A percentile compares a stretch with the other conserved stretches of the same genome.
Conservation (phyloP, 2,797 vertebrate species). For the Phoeniculus purpureus region DNA sequence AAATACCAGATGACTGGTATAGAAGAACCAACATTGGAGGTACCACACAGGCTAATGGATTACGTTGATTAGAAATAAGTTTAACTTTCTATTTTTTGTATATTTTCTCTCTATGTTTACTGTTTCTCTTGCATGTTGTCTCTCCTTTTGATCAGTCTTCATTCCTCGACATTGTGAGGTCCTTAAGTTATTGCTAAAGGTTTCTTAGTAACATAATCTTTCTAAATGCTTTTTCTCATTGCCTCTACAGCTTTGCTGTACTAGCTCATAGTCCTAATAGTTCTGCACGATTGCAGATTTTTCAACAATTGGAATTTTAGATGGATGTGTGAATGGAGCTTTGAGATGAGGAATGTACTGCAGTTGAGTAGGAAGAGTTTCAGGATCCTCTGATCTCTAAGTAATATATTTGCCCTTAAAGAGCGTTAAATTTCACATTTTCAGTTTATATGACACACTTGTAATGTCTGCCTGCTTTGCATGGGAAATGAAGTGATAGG, state of each 20-base stretch:
- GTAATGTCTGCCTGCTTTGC: not conserved
- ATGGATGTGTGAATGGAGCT: not conserved
- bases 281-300: not conserved
- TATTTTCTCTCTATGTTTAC: not conserved
- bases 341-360: not conserved
- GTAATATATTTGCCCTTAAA: not conserved
- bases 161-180: not conserved
- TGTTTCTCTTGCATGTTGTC: not conserved
- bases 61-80: slow-evolving; percentile 4
- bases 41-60: slow-evolving; percentile 65
- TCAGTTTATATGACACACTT: not conserved
- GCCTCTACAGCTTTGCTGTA: not conserved
- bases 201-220: not conserved
- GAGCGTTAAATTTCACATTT: not conserved
- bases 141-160: not conserved
- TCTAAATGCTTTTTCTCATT: not conserved
- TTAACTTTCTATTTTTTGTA: not conserved
- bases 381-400: not conserved
- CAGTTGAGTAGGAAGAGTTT: not conserved
- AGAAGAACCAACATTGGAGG: slow-evolving; percentile 81
- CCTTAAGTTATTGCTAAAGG: not conserved
- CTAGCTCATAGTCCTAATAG: not conserved
- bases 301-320: not conserved
- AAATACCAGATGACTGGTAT: slow-evolving; percentile 88
- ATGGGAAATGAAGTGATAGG: not conserved